Evolutionary conservation across 2,113 vertebrate species (phyloP).

Genomic region (Rhea americana): DNA sequence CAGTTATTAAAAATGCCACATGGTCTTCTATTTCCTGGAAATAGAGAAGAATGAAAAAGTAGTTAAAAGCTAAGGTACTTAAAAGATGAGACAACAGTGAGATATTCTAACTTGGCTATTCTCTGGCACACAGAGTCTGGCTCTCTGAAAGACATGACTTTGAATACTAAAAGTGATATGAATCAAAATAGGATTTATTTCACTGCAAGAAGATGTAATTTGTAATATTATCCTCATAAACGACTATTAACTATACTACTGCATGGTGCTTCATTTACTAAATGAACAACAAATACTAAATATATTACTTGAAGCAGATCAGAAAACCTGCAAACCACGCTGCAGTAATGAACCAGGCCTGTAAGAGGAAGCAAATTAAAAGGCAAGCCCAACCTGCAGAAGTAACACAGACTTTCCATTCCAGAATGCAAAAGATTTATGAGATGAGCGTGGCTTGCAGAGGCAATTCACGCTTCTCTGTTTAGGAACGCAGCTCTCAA

Average conservation of each 20-base stretch:
- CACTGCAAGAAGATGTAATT: not conserved
- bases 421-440: not conserved
- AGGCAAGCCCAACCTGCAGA: not conserved
- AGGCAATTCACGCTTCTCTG: not conserved
- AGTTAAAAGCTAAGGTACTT: not conserved
- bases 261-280: not conserved
- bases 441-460: not conserved
- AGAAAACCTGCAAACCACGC: not conserved
- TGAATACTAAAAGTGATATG: not conserved
- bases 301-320: not conserved
- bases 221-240: not conserved
- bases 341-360: not conserved
- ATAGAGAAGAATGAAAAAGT: slow-evolving; percentile 43
- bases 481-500: not conserved
- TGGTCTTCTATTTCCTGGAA: slow-evolving; percentile 92
- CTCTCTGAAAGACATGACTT: not conserved
- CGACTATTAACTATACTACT: not conserved
- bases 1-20: slow-evolving; percentile 94
- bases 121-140: not conserved
- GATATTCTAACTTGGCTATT: not conserved
- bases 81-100: not conserved
- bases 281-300: not conserved
- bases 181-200: not conserved
- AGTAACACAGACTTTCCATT: not conserved
- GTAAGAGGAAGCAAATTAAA: not conserved